Evolutionary conservation across 2,113 vertebrate genomes (phyloP), one percentile per base, ranked within the genome.

Genomic region (Phaetusa simplex): DNA sequence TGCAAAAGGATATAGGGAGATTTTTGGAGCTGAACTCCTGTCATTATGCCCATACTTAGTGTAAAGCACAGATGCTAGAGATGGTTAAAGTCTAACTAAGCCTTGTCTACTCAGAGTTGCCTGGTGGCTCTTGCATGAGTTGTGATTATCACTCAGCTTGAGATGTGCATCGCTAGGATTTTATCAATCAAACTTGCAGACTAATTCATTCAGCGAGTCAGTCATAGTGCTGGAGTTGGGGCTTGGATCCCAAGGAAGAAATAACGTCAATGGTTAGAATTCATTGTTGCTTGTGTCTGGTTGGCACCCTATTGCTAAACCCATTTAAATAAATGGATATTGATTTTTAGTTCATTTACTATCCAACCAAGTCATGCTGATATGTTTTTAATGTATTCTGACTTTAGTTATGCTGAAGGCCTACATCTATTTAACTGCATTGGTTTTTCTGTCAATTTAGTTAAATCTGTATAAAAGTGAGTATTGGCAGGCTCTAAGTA

Each of bases 331-430:
- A 82, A 96, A 87, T 93, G 81, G 65, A 9, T 93, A 94, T 95
- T 82, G 93, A 95, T 95, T 95, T 95, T 95, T 88, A 69, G 58
- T 91, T 96, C 77, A 94, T 91, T 89, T 70, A 30, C 79, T 70
- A 22, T 69, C 42, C 78, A 82, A 58, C 66, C 40, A 80, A 95
- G 62, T 87, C 61, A 55, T 85, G 61, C 77, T 79, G 70, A 80
- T 94, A 73, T 17, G 65, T 49, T 77, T 95, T 66, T 82, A 93
- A 96, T 91, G 53, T 65, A 50, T 70, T 87, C 30, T 85, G 89
- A 79, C 52, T 86, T 59, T 9, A 61, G 52, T 87, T 84, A 11
- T 53, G 66, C 77, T 95, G 93, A 76, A 91, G 66, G 86, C 65
- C 40, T 76, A 32, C 32, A 76, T 88, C 78, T 89, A 11, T 95